phyloP scores from a whole-genome alignment of 2,797 vertebrate genomes.

The Kryptopterus vitreolus region DNA sequence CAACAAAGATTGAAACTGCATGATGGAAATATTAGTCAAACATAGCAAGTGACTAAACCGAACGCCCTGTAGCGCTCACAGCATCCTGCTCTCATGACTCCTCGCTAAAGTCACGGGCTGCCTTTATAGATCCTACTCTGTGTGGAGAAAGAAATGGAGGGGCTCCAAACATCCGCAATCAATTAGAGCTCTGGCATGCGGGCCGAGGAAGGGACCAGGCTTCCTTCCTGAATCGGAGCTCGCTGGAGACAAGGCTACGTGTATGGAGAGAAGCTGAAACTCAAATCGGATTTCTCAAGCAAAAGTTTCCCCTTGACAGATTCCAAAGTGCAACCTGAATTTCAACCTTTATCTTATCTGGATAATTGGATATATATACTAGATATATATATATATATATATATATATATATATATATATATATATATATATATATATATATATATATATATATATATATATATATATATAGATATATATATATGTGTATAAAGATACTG shows the following conservation, averaged over 20 bases:
- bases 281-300: not conserved
- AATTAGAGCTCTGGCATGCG: slow-evolving; percentile 54
- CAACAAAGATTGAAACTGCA: not conserved
- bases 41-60: not conserved
- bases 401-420: too few relatives aligned
- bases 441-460: too few relatives aligned
- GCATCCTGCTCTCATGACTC: slow-evolving; percentile 22
- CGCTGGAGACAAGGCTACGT: slow-evolving; percentile 32
- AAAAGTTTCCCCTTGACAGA: not conserved
- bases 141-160: slow-evolving; percentile 32
- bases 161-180: slow-evolving; percentile 56
- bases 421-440: too few relatives aligned
- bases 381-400: too few relatives aligned
- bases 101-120: slow-evolving; percentile 27
- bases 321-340: not conserved
- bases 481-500: too few relatives aligned
- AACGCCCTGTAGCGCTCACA: slow-evolving; percentile 20
- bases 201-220: slow-evolving; percentile 31
- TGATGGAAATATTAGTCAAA: slow-evolving; percentile 39
- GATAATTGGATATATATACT: too few relatives aligned
- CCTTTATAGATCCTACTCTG: slow-evolving; percentile 40
- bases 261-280: slow-evolving; percentile 21
- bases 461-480: too few relatives aligned
- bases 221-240: slow-evolving; percentile 52
- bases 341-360: not conserved